Base-by-base conservation (phyloP, 92 coral and sea anemone species). In the Chrysogorgia sp. region DNA sequence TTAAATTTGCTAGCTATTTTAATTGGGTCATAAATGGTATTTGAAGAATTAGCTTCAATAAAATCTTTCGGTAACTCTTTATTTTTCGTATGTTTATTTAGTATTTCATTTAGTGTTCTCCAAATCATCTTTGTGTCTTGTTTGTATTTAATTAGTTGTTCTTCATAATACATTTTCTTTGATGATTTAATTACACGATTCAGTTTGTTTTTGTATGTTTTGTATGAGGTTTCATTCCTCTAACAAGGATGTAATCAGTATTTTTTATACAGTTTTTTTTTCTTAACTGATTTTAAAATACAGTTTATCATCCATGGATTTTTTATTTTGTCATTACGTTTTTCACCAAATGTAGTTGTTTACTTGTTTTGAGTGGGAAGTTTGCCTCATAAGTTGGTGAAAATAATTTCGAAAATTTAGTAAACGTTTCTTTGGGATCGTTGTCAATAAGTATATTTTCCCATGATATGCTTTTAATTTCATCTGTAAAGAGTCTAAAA, bases 1-100 rank as follows among this genome's bases (percentile, higher is more conserved):
- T 63, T 77, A 49, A 77, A 77, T 77, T 77, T 77, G 24, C 23
- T 61, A 40, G 75, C 82, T 77, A 63, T 77, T 47, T 77, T 47
- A 20, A 6, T 61, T 37, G 82, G 82, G 30, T 77, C 28, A 14
- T 50, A 0, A 19, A 77, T 77, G 14, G 9, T 60, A 37, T 21
- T 30, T 24, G 41, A 12, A 8, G 70, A 63, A 32, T 30, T 63
- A 4, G 25, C 40, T 19, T 30, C 41, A 4, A 21, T 63, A 63
- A 63, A 63, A 13, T 63, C 70, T 34, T 63, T 63, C 9, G 70
- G 70, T 29, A 63, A 32, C 15, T 30, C 70, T 20, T 31, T 34
- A 7, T 10, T 63, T 63, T 35, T 63, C 48, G 10, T 31, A 12
- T 15, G 41, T 35, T 31, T 30, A 35, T 63, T 63, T 32, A 63